phyloP scores from a whole-genome alignment of 1,140 invertebrate genomes.

The Hypothenemus hampei region DNA sequence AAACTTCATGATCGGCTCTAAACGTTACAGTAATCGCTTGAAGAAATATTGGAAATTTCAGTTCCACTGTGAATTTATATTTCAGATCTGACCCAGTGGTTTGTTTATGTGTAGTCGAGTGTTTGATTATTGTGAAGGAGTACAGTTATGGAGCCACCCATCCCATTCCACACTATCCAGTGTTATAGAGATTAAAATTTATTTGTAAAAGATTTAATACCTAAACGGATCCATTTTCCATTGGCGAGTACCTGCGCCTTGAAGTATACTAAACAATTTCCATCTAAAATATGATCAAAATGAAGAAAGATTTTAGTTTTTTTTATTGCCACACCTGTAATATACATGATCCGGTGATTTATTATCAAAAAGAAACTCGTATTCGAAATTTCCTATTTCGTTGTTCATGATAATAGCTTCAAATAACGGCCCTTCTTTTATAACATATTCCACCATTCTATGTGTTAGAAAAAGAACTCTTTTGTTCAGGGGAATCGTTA shows the following conservation, averaged over 20 bases:
- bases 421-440: slow-evolving; percentile 97
- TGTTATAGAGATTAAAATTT: too few relatives aligned
- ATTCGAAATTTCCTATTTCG: slow-evolving; percentile 93
- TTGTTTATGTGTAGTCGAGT: too few relatives aligned
- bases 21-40: too few relatives aligned
- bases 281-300: slow-evolving; percentile 56
- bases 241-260: slow-evolving; percentile 2
- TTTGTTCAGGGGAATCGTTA: slow-evolving; percentile 71
- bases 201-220: slow-evolving; percentile 1
- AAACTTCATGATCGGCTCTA: too few relatives aligned
- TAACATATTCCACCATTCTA: slow-evolving; percentile 98
- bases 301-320: slow-evolving; percentile 10
- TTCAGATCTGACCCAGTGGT: too few relatives aligned
- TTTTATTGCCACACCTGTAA: slow-evolving; percentile 66
- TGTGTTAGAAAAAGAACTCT: slow-evolving; percentile 79
- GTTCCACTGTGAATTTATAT: too few relatives aligned
- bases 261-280: slow-evolving; percentile 86
- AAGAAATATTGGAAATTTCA: too few relatives aligned
- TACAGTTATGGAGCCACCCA: too few relatives aligned
- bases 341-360: slow-evolving; percentile 94
- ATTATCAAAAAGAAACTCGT: slow-evolving; percentile 95
- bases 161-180: too few relatives aligned
- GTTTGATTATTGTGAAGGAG: too few relatives aligned
- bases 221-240: slow-evolving; percentile 23
- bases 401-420: slow-evolving; percentile 99